Evolutionary conservation across 53 echinoderm and acorn worm genomes (phyloP).

Genomic region (Hippasteria phrygiana): DNA sequence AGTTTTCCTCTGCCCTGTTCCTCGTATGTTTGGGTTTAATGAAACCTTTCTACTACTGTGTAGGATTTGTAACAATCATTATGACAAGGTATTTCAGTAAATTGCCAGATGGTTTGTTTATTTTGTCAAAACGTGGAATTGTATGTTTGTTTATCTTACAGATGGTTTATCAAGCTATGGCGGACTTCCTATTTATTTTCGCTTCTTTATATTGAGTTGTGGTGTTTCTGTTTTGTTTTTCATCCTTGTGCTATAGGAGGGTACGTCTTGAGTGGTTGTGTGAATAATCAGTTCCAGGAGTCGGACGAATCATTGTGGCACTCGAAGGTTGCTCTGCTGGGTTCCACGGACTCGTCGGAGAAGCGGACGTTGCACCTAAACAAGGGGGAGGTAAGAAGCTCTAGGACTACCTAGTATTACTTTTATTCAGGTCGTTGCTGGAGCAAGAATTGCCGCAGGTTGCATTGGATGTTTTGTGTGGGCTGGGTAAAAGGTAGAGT

Average conservation of each 20-base stretch:
- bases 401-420: too few species aligned
- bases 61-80: too few species aligned
- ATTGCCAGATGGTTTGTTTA: too few species aligned
- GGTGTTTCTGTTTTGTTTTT: background rate
- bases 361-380: conserved; percentile 41
- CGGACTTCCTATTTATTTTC: background rate
- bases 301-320: conserved; percentile 74
- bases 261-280: conserved; percentile 78
- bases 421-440: too few species aligned
- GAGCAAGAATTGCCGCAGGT: too few species aligned
- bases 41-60: too few species aligned
- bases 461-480: too few species aligned
- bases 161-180: background rate
- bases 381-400: conserved; percentile 46
- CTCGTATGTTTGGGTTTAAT: too few species aligned
- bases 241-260: conserved; percentile 50
- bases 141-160: background rate
- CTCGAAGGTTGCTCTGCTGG: conserved; percentile 50
- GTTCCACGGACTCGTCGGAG: conserved; percentile 43
- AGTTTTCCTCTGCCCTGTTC: too few species aligned
- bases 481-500: too few species aligned
- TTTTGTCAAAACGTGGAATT: too few species aligned
- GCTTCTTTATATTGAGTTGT: background rate
- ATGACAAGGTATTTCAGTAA: too few species aligned
- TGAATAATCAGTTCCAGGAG: conserved; percentile 76